Base-by-base conservation (phyloP, 1,140 invertebrate genomes). In the Belonocnema kinseyi region DNA sequence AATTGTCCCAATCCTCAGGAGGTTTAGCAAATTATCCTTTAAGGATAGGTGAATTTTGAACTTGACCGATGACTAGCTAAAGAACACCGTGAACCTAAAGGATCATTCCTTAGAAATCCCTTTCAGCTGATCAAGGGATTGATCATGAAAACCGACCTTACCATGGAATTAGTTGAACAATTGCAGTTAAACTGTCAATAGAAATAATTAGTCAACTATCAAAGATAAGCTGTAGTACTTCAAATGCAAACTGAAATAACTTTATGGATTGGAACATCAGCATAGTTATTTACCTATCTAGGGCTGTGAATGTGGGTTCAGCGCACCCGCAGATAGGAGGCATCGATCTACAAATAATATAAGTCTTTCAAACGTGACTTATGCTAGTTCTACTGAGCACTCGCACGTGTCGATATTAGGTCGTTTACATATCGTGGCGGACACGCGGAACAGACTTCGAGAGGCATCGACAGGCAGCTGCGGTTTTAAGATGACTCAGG, bases 341-440 rank as follows among this genome's bases (percentile, higher is more conserved):
- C 50, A 74, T 74, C 58, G 21, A 77, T 77, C 66, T 26, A 78
- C 40, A 66, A 66, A 54, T 19, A 19, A 19, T 56, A 61, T 40
- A 26, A 61, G 13, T 66, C 61, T 66, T 66, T 12, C 13, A 14
- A 66, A 66, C 26, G 61, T 66, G 26, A 46, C 61, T 66, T 66
- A 26, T 40, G 40, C 26, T 66, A 66, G 58, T 66, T 66, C 40
- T 66, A 33, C 26, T 33, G 26, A 33, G 21, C 58, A 16, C 12
- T 12, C 58, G 76, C 53, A 19, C 72, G 73, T 26, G 26, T 17
- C 19, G 56, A 26, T 58, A 58, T 58, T 58, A 66, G 26, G 58
- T 14, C 26, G 26, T 66, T 40, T 66, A 56, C 19, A 56, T 17
- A 56, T 56, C 17, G 17, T 33, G 26, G 4, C 26, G 26, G 5